phyloP scores from a whole-genome alignment of 1,140 invertebrate species.

The Daktulosphaira vitifoliae region DNA sequence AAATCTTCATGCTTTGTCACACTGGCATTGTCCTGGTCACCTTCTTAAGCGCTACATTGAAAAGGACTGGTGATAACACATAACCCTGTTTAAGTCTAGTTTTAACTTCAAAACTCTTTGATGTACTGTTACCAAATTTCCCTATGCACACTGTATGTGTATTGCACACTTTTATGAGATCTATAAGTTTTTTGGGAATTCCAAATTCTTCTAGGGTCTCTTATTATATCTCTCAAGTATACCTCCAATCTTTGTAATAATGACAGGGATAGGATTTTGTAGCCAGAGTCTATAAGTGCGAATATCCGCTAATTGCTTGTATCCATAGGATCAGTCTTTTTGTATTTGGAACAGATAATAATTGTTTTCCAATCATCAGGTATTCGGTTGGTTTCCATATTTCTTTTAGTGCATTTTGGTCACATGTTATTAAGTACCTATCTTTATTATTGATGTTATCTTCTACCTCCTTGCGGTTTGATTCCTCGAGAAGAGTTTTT shows the following conservation, averaged over 20 bases:
- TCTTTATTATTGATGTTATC: neutral
- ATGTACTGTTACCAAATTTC: conserved; percentile 1
- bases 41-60: conserved; percentile 7
- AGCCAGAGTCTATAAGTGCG: too few species aligned
- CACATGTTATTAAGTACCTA: neutral
- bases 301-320: too few species aligned
- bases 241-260: neutral
- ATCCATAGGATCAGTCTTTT: too few species aligned
- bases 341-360: too few species aligned
- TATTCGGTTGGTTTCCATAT: neutral
- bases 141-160: neutral
- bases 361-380: neutral
- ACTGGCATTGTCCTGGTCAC: neutral
- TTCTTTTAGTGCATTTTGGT: conserved; percentile 1
- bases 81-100: neutral
- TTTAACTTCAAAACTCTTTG: neutral
- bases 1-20: neutral
- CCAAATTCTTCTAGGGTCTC: neutral
- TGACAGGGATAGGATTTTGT: neutral
- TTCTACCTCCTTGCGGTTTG: neutral
- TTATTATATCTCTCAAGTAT: neutral
- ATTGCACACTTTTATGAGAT: neutral
- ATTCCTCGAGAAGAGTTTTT: neutral
- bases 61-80: neutral
- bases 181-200: too few species aligned